A percentile compares a stretch with the other conserved stretches of the same genome.
Conservation (phyloP, 2,797 vertebrate species). For the Emys orbicularis region DNA sequence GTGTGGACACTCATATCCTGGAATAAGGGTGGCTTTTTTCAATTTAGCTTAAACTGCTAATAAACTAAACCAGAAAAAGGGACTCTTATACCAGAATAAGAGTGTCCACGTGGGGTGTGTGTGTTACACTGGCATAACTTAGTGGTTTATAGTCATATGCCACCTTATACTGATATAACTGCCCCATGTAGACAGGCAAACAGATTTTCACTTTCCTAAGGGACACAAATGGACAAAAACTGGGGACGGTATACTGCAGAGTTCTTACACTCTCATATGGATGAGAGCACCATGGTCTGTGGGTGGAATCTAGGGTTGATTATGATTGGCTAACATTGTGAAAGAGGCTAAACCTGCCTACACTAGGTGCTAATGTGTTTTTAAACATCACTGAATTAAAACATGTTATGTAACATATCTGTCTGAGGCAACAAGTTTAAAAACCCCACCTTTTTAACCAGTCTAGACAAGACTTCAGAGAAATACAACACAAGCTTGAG, state of each 20-base stretch:
- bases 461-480: not conserved
- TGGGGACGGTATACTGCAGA: not conserved
- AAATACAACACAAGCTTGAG: not conserved
- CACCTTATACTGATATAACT: not conserved
- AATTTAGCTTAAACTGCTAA: not conserved
- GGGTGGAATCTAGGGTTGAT: not conserved
- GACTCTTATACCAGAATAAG: too few relatives aligned
- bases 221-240: not conserved
- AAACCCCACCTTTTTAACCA: not conserved
- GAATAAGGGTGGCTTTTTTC: not conserved
- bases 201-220: too few relatives aligned
- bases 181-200: not conserved
- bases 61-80: too few relatives aligned
- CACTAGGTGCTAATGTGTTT: not conserved
- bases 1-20: not conserved
- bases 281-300: rapidly evolving
- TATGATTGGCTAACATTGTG: not conserved
- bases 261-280: too few relatives aligned
- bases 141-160: not conserved
- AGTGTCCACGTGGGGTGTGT: too few relatives aligned
- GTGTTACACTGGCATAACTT: not conserved
- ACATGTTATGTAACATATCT: not conserved
- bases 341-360: not conserved
- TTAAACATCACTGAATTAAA: not conserved
- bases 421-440: not conserved